Evolutionary conservation across 2,888 invertebrate genomes (phyloP).

Genomic region (Microctonus aethiopoides): DNA sequence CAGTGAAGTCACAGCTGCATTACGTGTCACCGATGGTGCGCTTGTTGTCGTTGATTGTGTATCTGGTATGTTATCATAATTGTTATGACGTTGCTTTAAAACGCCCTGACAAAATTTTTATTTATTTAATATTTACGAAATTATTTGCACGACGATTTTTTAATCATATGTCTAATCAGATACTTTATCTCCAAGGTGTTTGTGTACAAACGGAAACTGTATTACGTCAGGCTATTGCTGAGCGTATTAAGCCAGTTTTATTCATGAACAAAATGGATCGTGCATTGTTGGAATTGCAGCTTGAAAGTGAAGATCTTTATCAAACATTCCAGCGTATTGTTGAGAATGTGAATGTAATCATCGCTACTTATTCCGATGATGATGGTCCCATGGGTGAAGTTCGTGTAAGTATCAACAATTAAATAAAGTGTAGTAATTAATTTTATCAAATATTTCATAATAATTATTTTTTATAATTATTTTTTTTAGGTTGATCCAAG

Average conservation of each 20-base stretch:
- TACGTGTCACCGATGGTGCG: constrained; percentile 99
- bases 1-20: constrained; percentile 98
- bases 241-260: constrained; percentile 99
- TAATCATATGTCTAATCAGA: background rate
- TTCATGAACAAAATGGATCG: constrained; percentile 99
- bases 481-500: constrained; percentile 86
- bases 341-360: constrained; percentile 99
- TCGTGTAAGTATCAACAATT: constrained; percentile 73
- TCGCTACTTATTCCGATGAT: constrained; percentile 98
- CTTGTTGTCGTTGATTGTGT: constrained; percentile 99
- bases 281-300: constrained; percentile 95
- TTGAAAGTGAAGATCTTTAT: constrained; percentile 96
- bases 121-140: too few species aligned
- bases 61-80: constrained; percentile 79
- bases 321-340: constrained; percentile 99
- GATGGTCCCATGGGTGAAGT: constrained; percentile 99
- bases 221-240: constrained; percentile 98
- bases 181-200: constrained; percentile 77
- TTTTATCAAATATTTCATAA: constrained; percentile 6
- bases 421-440: background rate
- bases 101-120: too few species aligned
- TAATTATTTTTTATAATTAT: constrained; percentile 15
- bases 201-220: constrained; percentile 99
- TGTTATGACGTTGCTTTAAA: too few species aligned
- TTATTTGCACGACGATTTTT: background rate